phyloP scores from a whole-genome alignment of 2,113 vertebrate species.

The Sturnus vulgaris region DNA sequence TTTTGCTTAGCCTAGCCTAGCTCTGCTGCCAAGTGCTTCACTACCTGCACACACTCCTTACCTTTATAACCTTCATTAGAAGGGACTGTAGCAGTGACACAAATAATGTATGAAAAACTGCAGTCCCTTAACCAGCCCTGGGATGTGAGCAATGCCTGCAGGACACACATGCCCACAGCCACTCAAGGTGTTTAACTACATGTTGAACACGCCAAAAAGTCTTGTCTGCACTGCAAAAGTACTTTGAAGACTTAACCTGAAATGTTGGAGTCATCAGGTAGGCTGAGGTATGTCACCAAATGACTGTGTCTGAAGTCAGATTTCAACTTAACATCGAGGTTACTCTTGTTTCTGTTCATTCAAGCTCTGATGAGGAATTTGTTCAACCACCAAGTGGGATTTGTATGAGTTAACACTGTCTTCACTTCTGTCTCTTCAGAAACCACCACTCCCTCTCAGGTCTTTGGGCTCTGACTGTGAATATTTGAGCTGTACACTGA shows the following conservation, averaged over 20 bases:
- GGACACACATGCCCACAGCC: neutral
- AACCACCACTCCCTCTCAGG: neutral
- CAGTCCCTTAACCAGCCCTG: neutral
- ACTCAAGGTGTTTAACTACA: fast-evolving
- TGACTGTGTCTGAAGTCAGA: neutral
- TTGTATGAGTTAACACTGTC: neutral
- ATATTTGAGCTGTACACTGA: neutral
- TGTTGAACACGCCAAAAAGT: fast-evolving
- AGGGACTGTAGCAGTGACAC: neutral
- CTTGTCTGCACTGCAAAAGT: neutral
- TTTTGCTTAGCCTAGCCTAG: neutral
- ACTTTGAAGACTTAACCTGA: neutral
- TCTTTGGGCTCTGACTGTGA: neutral
- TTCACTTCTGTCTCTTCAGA: neutral
- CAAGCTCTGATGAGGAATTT: neutral
- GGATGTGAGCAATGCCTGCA: neutral
- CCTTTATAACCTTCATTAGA: neutral
- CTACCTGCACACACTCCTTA: neutral
- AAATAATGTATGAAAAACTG: neutral
- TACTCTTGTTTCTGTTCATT: neutral
- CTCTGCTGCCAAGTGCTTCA: neutral
- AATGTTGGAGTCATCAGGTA: neutral
- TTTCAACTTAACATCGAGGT: neutral
- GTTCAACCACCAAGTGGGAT: neutral
- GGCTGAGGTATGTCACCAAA: fast-evolving